These are phyloP conservation scores for Drosophila infuscata DNA, from an alignment of 2,888 invertebrate genomes.

Conservation along the genomic window DNA sequence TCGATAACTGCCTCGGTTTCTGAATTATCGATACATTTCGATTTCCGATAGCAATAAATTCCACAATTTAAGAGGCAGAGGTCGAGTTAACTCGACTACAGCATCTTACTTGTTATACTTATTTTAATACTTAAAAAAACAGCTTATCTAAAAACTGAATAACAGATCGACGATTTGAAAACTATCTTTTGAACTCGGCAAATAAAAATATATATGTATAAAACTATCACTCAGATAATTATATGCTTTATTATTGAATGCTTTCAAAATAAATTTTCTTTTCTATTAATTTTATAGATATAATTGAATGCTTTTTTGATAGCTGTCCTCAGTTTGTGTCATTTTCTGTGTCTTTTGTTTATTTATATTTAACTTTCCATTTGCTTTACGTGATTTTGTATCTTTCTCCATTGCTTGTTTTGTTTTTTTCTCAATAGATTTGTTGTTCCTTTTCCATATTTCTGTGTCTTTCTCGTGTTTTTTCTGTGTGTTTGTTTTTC, in stretches of 20 bases:
- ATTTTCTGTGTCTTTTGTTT: neutral
- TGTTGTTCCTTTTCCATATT: conserved; percentile 13
- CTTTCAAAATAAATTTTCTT: neutral
- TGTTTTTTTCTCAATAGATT: neutral
- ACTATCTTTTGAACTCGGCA: neutral
- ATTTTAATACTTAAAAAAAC: no score
- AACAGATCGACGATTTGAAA: neutral
- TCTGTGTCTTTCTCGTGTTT: conserved; percentile 1
- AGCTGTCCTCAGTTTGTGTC: neutral
- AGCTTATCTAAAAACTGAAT: neutral
- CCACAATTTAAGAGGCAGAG: no score
- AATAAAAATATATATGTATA: neutral
- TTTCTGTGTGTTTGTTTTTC: neutral
- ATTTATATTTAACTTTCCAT: neutral
- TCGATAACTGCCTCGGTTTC: no score
- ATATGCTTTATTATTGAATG: neutral
- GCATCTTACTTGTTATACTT: no score
- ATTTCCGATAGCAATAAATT: no score
- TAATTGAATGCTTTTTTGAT: neutral
- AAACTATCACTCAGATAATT: neutral
- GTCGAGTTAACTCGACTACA: no score
- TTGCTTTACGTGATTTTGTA: neutral
- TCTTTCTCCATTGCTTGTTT: conserved; percentile 12
- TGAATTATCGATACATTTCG: no score
- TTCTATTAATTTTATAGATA: neutral